Evolutionary conservation across 2,797 vertebrate species (phyloP).

Genomic region (Melanotaenia trifasciata): DNA sequence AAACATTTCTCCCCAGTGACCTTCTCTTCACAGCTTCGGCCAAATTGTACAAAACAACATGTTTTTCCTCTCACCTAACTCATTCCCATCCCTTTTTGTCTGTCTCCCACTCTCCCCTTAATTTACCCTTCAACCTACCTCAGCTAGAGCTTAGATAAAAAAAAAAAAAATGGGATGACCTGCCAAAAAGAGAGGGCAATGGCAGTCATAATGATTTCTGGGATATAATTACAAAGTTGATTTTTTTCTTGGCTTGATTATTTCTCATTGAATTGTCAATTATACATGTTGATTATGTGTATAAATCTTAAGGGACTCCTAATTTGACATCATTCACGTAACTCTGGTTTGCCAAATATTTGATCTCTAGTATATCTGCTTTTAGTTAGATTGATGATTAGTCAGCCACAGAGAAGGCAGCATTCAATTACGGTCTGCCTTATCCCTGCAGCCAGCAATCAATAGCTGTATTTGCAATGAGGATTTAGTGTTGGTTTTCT

Average conservation of each 20-base stretch:
- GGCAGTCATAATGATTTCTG: slow-evolving; percentile 1
- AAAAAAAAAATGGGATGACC: neutral
- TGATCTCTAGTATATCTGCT: slow-evolving; percentile 19
- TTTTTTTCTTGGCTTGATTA: neutral
- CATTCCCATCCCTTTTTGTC: slow-evolving; percentile 19
- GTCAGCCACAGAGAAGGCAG: slow-evolving; percentile 19
- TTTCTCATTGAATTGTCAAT: neutral
- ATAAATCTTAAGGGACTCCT: neutral
- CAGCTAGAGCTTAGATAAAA: slow-evolving; percentile 36
- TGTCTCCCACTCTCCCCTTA: slow-evolving; percentile 19
- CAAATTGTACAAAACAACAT: slow-evolving; percentile 68
- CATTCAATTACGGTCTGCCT: slow-evolving; percentile 18
- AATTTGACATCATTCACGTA: slow-evolving; percentile 15
- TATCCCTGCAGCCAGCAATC: slow-evolving; percentile 14
- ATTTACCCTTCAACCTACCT: slow-evolving; percentile 38
- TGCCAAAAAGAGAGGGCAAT: neutral
- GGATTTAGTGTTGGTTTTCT: neutral
- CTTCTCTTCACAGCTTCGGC: slow-evolving; percentile 60
- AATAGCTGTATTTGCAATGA: slow-evolving; percentile 19
- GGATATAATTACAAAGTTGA: neutral
- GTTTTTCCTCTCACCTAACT: slow-evolving; percentile 10
- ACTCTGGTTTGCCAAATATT: neutral
- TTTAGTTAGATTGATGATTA: slow-evolving; percentile 40
- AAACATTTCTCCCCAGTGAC: slow-evolving; percentile 61
- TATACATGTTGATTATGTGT: slow-evolving; percentile 7